Evolutionary conservation across 1,140 invertebrate species (phyloP).

Genomic region (Heliconius melpomene): DNA sequence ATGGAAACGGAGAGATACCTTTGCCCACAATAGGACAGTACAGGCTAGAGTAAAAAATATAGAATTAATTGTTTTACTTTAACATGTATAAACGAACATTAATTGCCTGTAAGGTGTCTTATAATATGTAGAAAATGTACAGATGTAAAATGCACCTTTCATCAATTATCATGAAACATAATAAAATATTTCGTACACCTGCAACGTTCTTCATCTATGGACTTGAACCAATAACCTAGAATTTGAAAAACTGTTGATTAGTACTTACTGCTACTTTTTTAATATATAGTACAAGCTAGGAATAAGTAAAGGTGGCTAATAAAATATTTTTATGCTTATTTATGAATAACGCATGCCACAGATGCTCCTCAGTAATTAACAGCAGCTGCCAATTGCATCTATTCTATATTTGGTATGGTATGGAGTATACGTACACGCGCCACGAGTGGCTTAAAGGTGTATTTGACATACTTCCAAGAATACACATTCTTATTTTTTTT

Average conservation of each 20-base stretch:
- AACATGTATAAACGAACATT: not conserved
- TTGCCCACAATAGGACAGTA: no score
- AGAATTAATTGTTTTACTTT: not conserved
- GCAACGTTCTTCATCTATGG: not conserved
- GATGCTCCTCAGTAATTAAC: conserved; percentile 26
- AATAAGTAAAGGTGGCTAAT: conserved; percentile 21
- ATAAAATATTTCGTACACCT: not conserved
- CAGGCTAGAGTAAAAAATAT: not conserved
- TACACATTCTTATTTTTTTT: conserved; percentile 2
- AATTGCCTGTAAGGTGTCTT: not conserved
- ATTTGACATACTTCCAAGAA: conserved; percentile 22
- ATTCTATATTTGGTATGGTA: conserved; percentile 27
- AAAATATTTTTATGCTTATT: conserved; percentile 17
- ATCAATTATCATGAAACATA: not conserved
- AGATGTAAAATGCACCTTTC: conserved; percentile 2
- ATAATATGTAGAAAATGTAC: not conserved
- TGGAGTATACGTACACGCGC: not conserved
- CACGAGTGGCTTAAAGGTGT: not conserved
- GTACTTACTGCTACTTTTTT: not conserved
- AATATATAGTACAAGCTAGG: not conserved
- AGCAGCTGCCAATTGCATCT: conserved; percentile 34
- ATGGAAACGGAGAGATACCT: no score
- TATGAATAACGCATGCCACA: conserved; percentile 20
- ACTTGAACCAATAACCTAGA: not conserved
- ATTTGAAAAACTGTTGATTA: not conserved